Evolutionary conservation across 2,888 invertebrate genomes (phyloP), one percentile per base, ranked within the genome.

Genomic region (Corbicula japonica): DNA sequence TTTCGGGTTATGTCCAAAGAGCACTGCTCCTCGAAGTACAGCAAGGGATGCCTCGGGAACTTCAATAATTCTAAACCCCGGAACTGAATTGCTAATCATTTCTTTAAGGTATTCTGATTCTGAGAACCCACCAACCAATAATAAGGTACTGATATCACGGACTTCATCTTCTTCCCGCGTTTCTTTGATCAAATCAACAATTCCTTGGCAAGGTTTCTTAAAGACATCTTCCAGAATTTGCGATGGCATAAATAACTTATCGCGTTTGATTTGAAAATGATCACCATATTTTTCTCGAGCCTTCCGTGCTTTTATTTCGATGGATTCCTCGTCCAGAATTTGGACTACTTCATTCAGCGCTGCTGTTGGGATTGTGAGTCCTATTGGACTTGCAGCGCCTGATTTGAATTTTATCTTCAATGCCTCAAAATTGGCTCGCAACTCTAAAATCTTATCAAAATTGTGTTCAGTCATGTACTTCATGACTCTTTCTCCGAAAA

Each of bases 121-220:
- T 12, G 32, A 32, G 32, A 28, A 56, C 12, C 56, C 56, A n/a
- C 56, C 56, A 15, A 56, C 56, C 10, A 56, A n/a, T 18, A 56
- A 2, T 30, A 56, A 6, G 10, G 56, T 56, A 2, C 28, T 21
- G 23, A 50, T 23, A 4, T 28, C n/a, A 18, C n/a, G 18, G 18
- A 32, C 3, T 1, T 10, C 8, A 34, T 21, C 28, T 12, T 56
- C 32, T 3, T n/a, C 32, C 18, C 28, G 10, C 5, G 10, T 21
- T 12, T 56, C 18, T 34, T 5, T 30, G 2, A 56, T 6, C n/a
- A 10, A 5, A 3, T 50, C 26, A 10, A 56, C n/a, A 4, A 56
- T 56, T 15, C 23, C 32, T 5, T 56, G 2, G 4, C 28, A 30
- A 1, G 56, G n/a, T 8, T 30, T 2, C 6, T 30, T 32, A 34